phyloP scores from a whole-genome alignment of 2,113 vertebrate species.

The Tychaedon coryphoeus region DNA sequence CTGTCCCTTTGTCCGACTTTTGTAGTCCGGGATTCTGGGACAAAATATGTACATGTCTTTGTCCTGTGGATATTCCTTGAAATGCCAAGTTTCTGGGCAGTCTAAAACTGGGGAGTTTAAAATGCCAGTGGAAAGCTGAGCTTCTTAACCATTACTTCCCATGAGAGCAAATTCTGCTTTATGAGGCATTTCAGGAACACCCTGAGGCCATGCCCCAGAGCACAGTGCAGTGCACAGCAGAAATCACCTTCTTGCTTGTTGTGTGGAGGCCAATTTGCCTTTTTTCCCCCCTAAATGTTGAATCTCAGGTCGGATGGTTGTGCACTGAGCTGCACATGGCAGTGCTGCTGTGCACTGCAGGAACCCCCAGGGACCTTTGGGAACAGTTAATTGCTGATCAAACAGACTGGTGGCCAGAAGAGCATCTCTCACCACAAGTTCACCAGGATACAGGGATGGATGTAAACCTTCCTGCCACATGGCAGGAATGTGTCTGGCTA shows the following conservation, averaged over 20 bases:
- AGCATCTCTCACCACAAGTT: neutral
- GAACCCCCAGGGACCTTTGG: neutral
- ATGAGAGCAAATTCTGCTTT: neutral
- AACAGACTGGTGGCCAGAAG: neutral
- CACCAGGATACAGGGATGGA: neutral
- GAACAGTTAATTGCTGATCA: neutral
- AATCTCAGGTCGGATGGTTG: neutral
- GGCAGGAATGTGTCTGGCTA: neutral
- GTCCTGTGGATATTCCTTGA: slow-evolving; percentile 36
- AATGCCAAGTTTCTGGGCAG: slow-evolving; percentile 1
- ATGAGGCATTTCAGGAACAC: neutral
- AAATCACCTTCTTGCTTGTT: neutral
- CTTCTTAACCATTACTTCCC: neutral
- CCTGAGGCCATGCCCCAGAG: neutral
- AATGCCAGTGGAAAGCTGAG: neutral
- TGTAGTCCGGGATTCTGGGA: neutral
- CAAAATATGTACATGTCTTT: slow-evolving; percentile 22
- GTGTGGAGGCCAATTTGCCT: neutral
- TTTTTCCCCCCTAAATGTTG: neutral
- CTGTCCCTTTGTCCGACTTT: slow-evolving; percentile 44
- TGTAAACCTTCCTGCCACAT: neutral
- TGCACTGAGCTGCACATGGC: neutral
- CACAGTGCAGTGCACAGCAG: neutral
- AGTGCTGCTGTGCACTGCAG: neutral
- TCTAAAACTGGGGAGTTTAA: neutral